phyloP scores from a whole-genome alignment of 2,797 vertebrate genomes.

The Phyllotis vaccarum region DNA sequence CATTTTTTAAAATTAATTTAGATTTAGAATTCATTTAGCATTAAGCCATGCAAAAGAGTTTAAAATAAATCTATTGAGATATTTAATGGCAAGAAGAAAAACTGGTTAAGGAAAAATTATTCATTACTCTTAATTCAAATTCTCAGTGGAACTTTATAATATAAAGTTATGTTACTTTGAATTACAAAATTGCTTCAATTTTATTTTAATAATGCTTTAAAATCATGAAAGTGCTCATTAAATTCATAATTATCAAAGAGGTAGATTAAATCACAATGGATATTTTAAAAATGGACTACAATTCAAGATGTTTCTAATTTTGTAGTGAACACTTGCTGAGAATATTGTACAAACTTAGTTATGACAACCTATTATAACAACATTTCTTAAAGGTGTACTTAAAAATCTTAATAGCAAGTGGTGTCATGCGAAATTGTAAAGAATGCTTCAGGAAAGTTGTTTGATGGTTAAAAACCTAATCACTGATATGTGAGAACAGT shows the following conservation, averaged over 20 bases:
- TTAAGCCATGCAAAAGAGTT: background rate
- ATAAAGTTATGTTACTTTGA: background rate
- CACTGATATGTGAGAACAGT: background rate
- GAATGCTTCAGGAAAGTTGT: background rate
- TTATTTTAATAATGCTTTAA: conserved; percentile 44
- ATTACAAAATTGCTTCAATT: conserved; percentile 40
- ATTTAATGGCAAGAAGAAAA: conserved; percentile 16
- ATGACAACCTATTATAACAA: background rate
- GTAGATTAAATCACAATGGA: conserved; percentile 33
- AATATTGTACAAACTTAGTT: background rate
- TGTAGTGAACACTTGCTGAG: background rate
- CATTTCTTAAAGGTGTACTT: background rate
- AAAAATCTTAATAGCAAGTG: background rate
- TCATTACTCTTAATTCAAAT: conserved; percentile 40
- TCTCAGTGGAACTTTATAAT: background rate
- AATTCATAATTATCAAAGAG: conserved; percentile 13
- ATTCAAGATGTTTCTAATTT: conserved; percentile 34
- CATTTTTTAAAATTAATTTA: background rate
- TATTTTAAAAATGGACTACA: background rate
- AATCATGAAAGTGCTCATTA: background rate
- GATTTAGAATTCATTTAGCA: background rate
- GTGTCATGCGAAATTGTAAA: background rate
- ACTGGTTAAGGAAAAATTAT: background rate
- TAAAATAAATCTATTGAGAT: background rate
- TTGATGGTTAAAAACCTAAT: background rate